Base-by-base conservation (phyloP, 92 coral and sea anemone species). In the Anthopleura xanthogrammica region DNA sequence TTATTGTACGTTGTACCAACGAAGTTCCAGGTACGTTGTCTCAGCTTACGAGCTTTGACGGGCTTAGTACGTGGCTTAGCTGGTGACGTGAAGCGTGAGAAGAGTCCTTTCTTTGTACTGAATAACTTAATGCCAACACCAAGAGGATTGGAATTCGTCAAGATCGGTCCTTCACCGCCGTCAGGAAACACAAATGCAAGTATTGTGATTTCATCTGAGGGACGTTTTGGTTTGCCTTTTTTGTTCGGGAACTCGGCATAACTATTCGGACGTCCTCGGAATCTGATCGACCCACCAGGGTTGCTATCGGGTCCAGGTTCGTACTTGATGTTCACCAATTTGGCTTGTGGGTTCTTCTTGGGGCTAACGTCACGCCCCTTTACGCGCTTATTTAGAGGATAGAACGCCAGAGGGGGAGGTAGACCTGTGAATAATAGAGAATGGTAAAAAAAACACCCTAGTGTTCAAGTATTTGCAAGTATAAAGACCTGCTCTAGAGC, bases 401-500 rank as follows among this genome's bases (percentile, higher is more conserved):
- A 92, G 86, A 92, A 92, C 54, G 95, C 95, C 88, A 90, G 80
- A 29, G 93, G 88, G 77, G 92, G 90, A 40, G 93, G 95, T 52
- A 92, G 72, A 24, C 79, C 95, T 92, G 50, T 41, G 36, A 19
- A 85, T 42, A 43, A 19, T 68, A 68, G 29, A 64, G 40, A 64
- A 20, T 10, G 5, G 12, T 64, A 46, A 13, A 39, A 13, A 39
- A 12, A 7, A 17, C 2, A 17, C 36, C 74, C 16, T 6, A 39
- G 10, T 46, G 50, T 46, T 46, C 3, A 46, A 5, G 9, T 29
- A 29, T 29, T 29, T 29, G 36, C 36, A 46, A 46, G 50, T 46
- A 46, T 46, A 46, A 46, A 46, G 0, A 29, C 36, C 36, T 29
- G 36, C 1, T 29, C 36, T 29, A 29, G 1, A 29, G 1, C 36